Conservation (phyloP, 35 echinoderm and acorn worm genomes). For the Heliocidaris tuberculata region DNA sequence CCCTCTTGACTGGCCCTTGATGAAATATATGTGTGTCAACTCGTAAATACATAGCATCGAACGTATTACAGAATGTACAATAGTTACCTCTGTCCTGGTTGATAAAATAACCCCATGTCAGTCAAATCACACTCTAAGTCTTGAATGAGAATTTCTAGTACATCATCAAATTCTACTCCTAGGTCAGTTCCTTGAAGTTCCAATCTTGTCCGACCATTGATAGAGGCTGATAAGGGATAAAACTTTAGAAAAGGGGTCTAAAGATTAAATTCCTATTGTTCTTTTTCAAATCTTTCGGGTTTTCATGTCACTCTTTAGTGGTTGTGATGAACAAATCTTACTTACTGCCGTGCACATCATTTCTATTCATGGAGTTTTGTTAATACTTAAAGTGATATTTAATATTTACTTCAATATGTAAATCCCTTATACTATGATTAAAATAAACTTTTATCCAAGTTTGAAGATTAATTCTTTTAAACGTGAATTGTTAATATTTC, state of each 20-base stretch:
- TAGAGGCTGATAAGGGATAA: constrained; percentile 50
- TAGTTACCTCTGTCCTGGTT: constrained; percentile 53
- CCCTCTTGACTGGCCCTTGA: too few species aligned
- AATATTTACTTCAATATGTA: background rate
- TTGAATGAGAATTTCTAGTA: constrained; percentile 42
- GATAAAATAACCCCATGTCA: constrained; percentile 39
- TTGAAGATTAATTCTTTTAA: too few species aligned
- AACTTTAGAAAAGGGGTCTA: constrained; percentile 21
- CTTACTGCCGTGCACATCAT: too few species aligned
- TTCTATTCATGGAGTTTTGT: too few species aligned
- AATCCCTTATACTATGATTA: background rate
- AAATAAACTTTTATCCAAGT: too few species aligned
- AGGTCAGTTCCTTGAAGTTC: constrained; percentile 59
- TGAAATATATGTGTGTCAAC: background rate
- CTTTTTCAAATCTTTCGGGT: background rate
- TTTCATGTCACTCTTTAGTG: too few species aligned
- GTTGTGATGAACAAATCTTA: too few species aligned
- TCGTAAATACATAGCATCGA: background rate
- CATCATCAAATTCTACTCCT: constrained; percentile 40
- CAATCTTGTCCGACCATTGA: constrained; percentile 52
- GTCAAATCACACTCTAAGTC: constrained; percentile 41
- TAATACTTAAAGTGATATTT: background rate
- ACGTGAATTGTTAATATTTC: too few species aligned
- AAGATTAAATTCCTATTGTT: background rate
- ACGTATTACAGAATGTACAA: background rate